Base-by-base conservation (phyloP, 2,888 invertebrate species). In the Alsophila aescularia region DNA sequence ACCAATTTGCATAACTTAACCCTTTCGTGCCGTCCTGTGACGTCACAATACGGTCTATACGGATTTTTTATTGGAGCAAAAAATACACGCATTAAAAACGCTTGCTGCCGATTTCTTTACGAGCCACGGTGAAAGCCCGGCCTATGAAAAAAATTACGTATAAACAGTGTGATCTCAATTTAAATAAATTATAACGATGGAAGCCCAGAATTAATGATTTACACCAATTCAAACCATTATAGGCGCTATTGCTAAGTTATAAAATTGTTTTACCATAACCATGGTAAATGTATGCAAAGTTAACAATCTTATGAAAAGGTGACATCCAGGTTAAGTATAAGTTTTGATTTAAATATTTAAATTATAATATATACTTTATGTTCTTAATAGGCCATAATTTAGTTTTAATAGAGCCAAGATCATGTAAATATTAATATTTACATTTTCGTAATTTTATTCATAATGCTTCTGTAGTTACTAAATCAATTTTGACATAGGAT, bases 1-100 rank as follows among this genome's bases (percentile, higher is more conserved):
- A 69, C 75, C 78, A 81, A 87, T 90, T 90, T 90, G 88, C 90
- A 90, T 90, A 89, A 83, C 73, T 89, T 83, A 87, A 85, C 89
- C 89, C 89, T 88, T 66, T 35, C n/a, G 14, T 18, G 43, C 18
- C 31, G 42, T 2, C 47, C 76, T 70, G 79, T 73, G 77, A 77
- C 73, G 73, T 69, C 64, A 66, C 65, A 65, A 71, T 75, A 72
- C 75, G 73, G 62, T 67, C 64, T 65, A 60, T 68, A 31, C 35
- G 21, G 42, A 14, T 29, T 67, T 72, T 85, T 87, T 88, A 88
- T 85, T 89, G 77, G 74, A 70, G 83, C 85, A 87, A 89, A 88
- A 90, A 89, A 82, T 62, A 60, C 68, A 73, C 67, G 64, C 70
- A 74, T 79, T 77, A 73, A 72, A 63, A 77, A 75, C 75, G 78